Conservation (phyloP, 2,113 vertebrate genomes). For the Lagenorhynchus albirostris region DNA sequence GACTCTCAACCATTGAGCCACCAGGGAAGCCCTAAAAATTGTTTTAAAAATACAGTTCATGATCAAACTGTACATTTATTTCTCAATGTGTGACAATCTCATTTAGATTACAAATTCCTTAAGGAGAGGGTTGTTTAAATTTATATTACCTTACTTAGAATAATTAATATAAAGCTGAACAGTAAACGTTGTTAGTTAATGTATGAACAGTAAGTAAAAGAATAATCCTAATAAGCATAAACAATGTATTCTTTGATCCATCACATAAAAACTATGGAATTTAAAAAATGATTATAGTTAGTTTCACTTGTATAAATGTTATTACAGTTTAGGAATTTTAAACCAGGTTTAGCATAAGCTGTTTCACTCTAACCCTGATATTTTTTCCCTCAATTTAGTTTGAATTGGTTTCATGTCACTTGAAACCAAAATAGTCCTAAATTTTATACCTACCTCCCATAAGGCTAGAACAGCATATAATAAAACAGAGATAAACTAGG, state of each 20-base stretch:
- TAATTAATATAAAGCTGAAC: background rate
- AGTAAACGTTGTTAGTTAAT: background rate
- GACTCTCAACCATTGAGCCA: too few species aligned
- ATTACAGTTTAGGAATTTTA: background rate
- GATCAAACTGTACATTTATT: background rate
- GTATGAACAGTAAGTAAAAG: background rate
- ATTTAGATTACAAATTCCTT: background rate
- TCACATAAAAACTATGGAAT: background rate
- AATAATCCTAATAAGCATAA: background rate
- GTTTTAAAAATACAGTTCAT: too few species aligned
- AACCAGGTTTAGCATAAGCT: background rate
- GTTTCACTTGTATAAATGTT: background rate
- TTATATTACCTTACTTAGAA: background rate
- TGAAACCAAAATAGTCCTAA: constrained; percentile 19
- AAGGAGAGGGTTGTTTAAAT: background rate
- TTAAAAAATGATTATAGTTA: background rate
- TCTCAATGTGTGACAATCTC: background rate
- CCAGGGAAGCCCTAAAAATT: too few species aligned
- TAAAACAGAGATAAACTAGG: background rate
- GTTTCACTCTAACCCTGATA: background rate
- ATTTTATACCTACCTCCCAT: background rate
- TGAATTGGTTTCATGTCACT: constrained; percentile 2
- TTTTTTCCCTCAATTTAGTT: background rate
- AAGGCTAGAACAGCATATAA: background rate
- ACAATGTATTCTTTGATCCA: background rate